phyloP scores from a whole-genome alignment of 1,140 invertebrate genomes.

The Steinernema feltiae region DNA sequence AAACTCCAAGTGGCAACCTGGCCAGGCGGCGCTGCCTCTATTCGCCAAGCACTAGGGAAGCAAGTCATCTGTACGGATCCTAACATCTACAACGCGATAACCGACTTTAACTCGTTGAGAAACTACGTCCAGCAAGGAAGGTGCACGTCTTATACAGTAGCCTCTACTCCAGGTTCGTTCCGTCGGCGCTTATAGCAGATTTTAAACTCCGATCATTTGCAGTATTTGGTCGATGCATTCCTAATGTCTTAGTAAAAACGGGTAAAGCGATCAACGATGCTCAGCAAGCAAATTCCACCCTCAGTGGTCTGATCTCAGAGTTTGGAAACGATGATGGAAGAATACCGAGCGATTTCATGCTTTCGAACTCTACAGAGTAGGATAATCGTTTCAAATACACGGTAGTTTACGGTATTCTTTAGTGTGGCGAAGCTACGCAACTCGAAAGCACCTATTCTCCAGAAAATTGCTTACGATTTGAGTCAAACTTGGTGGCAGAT shows the following conservation, averaged over 20 bases:
- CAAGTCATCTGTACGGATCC: constrained; percentile 69
- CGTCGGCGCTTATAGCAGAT: not conserved
- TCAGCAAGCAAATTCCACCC: constrained; percentile 30
- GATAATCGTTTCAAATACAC: not conserved
- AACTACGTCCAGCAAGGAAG: constrained; percentile 64
- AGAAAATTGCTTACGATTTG: constrained; percentile 26
- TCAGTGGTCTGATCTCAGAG: constrained; percentile 27
- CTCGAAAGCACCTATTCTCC: constrained; percentile 7
- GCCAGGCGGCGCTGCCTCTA: constrained; percentile 18
- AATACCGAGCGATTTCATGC: constrained; percentile 27
- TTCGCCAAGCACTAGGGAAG: too few relatives aligned
- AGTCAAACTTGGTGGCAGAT: constrained; percentile 43
- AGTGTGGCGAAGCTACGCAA: constrained; percentile 19
- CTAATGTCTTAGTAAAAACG: constrained; percentile 55
- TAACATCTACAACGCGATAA: constrained; percentile 58
- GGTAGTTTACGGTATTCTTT: constrained; percentile 19
- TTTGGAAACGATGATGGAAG: constrained; percentile 40
- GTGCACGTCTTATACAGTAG: constrained; percentile 72
- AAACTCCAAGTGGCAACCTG: constrained; percentile 20
- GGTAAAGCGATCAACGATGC: constrained; percentile 29
- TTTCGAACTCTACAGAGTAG: constrained; percentile 29
- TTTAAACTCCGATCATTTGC: constrained; percentile 24
- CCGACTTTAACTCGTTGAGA: constrained; percentile 34
- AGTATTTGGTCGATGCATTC: constrained; percentile 63
- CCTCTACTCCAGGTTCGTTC: constrained; percentile 68